Conservation (phyloP, 2,113 vertebrate genomes). For the Oryzias woworae region DNA sequence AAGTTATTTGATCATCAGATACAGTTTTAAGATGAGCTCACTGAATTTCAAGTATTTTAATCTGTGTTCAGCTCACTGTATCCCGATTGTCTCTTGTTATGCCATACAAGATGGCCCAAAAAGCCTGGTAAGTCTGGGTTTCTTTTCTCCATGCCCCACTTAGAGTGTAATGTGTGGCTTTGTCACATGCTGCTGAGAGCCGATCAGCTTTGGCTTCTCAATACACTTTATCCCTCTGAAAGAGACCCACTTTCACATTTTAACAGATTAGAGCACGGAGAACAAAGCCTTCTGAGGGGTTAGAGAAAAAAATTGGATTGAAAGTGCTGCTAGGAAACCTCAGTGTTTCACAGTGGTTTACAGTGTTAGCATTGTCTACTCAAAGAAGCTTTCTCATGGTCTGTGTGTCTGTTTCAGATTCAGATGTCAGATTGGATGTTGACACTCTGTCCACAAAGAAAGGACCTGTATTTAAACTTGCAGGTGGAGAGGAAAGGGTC, state of each 20-base stretch:
- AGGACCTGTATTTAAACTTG: slow-evolving; percentile 46
- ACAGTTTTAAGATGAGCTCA: too few relatives aligned
- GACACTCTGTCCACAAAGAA: slow-evolving; percentile 39
- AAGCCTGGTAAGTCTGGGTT: slow-evolving; percentile 41
- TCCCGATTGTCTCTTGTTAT: slow-evolving; percentile 25
- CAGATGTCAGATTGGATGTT: slow-evolving; percentile 58
- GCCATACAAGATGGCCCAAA: slow-evolving; percentile 37
- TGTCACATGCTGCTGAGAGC: slow-evolving; percentile 63
- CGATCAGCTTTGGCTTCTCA: slow-evolving; percentile 70
- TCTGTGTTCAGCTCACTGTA: slow-evolving; percentile 12
- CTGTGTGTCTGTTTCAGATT: slow-evolving; percentile 45
- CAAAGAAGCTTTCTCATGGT: slow-evolving; percentile 46
- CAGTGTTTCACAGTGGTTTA: slow-evolving; percentile 61
- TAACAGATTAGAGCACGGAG: slow-evolving; percentile 64
- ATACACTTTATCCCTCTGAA: slow-evolving; percentile 61
- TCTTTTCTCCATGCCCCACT: slow-evolving; percentile 63
- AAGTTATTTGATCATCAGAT: too few relatives aligned
- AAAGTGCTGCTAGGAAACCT: slow-evolving; percentile 49
- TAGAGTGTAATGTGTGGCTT: slow-evolving; percentile 64
- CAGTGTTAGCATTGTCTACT: slow-evolving; percentile 66
- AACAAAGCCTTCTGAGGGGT: slow-evolving; percentile 63
- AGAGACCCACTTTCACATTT: slow-evolving; percentile 67
- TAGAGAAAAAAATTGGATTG: slow-evolving; percentile 26
- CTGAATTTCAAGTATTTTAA: slow-evolving; percentile 9
- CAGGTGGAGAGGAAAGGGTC: slow-evolving; percentile 18